Conservation (phyloP, 2,797 vertebrate genomes). For the Malacoctenus gilli region DNA sequence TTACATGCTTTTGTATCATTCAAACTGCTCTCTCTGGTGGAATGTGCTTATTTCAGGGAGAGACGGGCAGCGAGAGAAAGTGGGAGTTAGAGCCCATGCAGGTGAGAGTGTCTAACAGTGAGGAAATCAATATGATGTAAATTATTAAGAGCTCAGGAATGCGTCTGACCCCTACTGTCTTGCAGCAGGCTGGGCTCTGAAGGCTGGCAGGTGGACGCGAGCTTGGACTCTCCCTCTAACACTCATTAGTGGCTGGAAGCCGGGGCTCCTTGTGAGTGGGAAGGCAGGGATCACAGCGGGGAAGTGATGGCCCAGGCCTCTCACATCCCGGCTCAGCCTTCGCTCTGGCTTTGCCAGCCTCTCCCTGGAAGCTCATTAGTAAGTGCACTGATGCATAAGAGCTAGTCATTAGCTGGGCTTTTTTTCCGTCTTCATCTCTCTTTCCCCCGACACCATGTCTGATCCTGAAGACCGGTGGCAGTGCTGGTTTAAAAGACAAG, state of each 20-base stretch:
- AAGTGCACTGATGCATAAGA: constrained; percentile 99
- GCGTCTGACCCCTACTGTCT: constrained; percentile 89
- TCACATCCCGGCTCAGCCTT: constrained; percentile 95
- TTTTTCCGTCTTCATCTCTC: constrained; percentile 75
- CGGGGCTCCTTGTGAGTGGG: constrained; percentile 94
- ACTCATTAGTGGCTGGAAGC: constrained; percentile 95
- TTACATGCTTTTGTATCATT: constrained; percentile 67
- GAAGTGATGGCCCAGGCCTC: constrained; percentile 96
- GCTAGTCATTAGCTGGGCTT: constrained; percentile 98
- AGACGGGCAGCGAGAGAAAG: constrained; percentile 56
- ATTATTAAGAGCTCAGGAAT: constrained; percentile 96
- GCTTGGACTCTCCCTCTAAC: constrained; percentile 90
- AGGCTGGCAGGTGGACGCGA: constrained; percentile 93
- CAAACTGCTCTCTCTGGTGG: constrained; percentile 64
- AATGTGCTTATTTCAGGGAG: constrained; percentile 69
- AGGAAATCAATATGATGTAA: constrained; percentile 96
- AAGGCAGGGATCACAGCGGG: constrained; percentile 99
- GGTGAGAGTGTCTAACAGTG: constrained; percentile 82
- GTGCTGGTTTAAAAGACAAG: constrained; percentile 79
- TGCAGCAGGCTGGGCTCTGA: constrained; percentile 86
- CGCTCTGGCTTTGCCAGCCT: constrained; percentile 94
- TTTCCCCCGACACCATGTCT: constrained; percentile 84
- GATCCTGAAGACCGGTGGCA: constrained; percentile 94
- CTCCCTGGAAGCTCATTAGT: constrained; percentile 99
- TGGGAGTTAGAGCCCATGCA: constrained; percentile 70